These are phyloP conservation scores for Phrynocephalus guinanensis DNA, from an alignment of 2,797 vertebrate genomes.

Conservation along the genomic window DNA sequence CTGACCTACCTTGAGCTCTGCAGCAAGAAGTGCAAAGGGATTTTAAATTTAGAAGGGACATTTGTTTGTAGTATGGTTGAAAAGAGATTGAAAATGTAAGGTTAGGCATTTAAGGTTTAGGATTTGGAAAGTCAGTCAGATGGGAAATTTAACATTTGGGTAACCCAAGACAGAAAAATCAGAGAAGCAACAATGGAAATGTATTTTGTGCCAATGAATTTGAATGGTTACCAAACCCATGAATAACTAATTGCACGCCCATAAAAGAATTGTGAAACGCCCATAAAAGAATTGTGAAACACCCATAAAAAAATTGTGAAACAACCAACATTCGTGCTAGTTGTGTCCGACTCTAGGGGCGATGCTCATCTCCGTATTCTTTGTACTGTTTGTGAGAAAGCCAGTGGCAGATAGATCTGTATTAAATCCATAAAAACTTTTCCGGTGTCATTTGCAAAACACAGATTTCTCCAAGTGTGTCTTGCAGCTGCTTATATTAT, in stretches of 20 bases:
- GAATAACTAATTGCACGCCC: background rate
- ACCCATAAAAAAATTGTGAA: background rate
- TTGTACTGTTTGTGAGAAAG: background rate
- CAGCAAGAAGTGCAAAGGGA: conserved; percentile 2
- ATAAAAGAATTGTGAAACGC: background rate
- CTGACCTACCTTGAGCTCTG: conserved; percentile 9
- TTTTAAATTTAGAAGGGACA: conserved; percentile 23
- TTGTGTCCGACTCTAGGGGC: too few species aligned
- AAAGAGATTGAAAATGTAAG: conserved; percentile 17
- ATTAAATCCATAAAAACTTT: background rate
- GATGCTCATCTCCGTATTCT: too few species aligned
- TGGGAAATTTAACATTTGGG: conserved; percentile 31
- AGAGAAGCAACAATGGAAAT: conserved; percentile 6
- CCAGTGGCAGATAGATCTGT: background rate
- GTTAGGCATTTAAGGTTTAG: conserved; percentile 6
- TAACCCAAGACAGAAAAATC: background rate
- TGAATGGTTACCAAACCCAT: background rate
- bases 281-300: background rate
- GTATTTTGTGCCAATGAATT: background rate
- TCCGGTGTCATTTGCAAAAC: background rate
- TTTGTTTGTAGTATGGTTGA: conserved; percentile 14
- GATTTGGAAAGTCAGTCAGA: background rate
- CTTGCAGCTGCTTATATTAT: conserved; percentile 10
- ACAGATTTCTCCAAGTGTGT: background rate
- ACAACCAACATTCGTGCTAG: background rate